Evolutionary conservation across 2,113 vertebrate genomes (phyloP).

Genomic region (Xerus inauris): DNA sequence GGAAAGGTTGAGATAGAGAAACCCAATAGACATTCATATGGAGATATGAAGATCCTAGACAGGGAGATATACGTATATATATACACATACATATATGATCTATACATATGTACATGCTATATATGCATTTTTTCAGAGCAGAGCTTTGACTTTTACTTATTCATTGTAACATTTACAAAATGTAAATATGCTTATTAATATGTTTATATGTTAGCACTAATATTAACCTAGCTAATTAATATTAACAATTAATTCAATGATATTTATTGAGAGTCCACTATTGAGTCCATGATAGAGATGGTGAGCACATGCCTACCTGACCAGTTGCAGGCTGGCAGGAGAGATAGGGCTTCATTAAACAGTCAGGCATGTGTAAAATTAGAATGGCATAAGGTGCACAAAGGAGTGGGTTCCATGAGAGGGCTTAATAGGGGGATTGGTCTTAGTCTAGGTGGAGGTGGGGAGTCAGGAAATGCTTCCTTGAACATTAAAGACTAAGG

Average conservation of each 20-base stretch:
- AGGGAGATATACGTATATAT: neutral
- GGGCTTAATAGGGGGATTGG: neutral
- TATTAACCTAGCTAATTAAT: conserved; percentile 1
- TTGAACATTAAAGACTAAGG: neutral
- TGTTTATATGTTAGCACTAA: neutral
- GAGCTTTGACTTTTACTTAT: neutral
- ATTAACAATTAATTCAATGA: neutral
- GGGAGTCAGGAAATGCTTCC: neutral
- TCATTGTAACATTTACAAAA: neutral
- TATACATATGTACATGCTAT: no score
- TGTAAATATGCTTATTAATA: neutral
- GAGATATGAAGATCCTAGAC: neutral
- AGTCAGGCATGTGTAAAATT: neutral
- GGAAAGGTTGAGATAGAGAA: neutral
- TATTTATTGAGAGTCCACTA: neutral
- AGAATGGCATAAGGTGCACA: neutral
- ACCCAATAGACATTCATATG: neutral
- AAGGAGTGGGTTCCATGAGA: neutral
- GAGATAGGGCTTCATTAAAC: neutral
- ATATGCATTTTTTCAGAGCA: neutral
- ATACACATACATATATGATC: no score
- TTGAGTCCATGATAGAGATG: neutral
- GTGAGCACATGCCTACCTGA: neutral
- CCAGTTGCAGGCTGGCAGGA: neutral
- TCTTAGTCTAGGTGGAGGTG: neutral